Percentiles rank a stretch among this genome's conserved stretches.
These are phyloP conservation scores for Harpegnathos saltator DNA, from an alignment of 1,140 invertebrate species.

Conservation along the genomic window DNA sequence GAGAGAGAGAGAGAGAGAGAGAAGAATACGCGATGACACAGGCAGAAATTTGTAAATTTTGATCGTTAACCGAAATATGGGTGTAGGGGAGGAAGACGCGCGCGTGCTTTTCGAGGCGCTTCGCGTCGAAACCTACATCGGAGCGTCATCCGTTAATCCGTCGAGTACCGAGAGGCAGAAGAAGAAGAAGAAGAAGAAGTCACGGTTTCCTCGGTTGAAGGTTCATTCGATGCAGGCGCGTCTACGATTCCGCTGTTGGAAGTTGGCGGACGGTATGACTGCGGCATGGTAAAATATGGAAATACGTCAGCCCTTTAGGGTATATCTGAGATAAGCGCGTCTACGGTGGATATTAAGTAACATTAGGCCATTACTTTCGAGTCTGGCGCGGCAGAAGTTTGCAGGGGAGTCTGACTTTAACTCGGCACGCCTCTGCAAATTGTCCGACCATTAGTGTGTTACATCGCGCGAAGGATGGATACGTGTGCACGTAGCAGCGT, in stretches of 20 bases:
- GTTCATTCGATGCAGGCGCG: slow-evolving; percentile 15
- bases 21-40: too few species aligned
- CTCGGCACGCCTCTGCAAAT: slow-evolving; percentile 73
- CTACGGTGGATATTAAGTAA: slow-evolving; percentile 75
- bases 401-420: slow-evolving; percentile 59
- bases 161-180: too few species aligned
- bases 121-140: too few species aligned
- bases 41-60: neutral
- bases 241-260: slow-evolving; percentile 26
- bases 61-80: neutral
- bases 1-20: too few species aligned
- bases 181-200: neutral
- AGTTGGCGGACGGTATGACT: slow-evolving; percentile 54
- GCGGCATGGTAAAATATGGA: slow-evolving; percentile 72
- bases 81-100: too few species aligned
- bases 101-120: neutral
- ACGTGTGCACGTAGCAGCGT: neutral
- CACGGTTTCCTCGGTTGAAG: neutral
- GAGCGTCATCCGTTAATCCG: too few species aligned
- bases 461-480: slow-evolving; percentile 63
- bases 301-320: slow-evolving; percentile 70
- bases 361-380: slow-evolving; percentile 77
- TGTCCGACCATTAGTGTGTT: slow-evolving; percentile 72
- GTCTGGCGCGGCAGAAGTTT: slow-evolving; percentile 64
- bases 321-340: slow-evolving; percentile 69